Conservation (phyloP, 2,113 vertebrate species). For the Triplophysa rosa region DNA sequence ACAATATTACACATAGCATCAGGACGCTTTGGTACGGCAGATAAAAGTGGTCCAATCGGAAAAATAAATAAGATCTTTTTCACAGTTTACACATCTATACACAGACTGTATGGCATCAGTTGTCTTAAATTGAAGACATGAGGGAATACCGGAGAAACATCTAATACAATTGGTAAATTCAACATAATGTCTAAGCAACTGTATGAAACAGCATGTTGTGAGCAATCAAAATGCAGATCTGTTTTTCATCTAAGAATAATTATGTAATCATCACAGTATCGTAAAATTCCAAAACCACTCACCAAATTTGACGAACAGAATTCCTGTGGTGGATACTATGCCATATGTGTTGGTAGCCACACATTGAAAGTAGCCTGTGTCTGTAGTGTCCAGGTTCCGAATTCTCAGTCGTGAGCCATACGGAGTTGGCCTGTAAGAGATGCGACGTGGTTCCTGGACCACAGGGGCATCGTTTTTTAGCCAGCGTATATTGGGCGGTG, state of each 20-base stretch:
- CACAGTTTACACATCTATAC: too few species aligned
- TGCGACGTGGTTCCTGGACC: constrained; percentile 88
- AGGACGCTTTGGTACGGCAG: not conserved
- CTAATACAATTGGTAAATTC: too few species aligned
- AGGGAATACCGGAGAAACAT: too few species aligned
- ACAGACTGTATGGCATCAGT: too few species aligned
- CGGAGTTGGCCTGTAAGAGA: constrained; percentile 84
- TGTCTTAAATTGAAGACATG: too few species aligned
- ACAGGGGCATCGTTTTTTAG: constrained; percentile 96
- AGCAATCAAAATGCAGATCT: too few species aligned
- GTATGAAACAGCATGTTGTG: too few species aligned
- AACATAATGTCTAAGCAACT: too few species aligned
- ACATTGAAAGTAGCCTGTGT: constrained; percentile 98
- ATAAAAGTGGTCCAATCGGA: too few species aligned
- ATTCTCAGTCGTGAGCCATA: constrained; percentile 94
- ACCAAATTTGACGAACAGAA: constrained; percentile 97
- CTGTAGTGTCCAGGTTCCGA: constrained; percentile 93
- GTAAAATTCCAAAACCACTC: constrained; percentile 58
- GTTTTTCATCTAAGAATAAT: not conserved
- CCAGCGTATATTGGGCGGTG: constrained; percentile 86
- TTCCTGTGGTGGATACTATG: constrained; percentile 90
- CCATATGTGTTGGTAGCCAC: constrained; percentile 86
- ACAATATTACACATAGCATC: not conserved
- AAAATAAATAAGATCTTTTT: too few species aligned
- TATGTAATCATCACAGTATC: not conserved